phyloP scores from a whole-genome alignment of 2,797 vertebrate species.

The Eupleurogrammus muticus region DNA sequence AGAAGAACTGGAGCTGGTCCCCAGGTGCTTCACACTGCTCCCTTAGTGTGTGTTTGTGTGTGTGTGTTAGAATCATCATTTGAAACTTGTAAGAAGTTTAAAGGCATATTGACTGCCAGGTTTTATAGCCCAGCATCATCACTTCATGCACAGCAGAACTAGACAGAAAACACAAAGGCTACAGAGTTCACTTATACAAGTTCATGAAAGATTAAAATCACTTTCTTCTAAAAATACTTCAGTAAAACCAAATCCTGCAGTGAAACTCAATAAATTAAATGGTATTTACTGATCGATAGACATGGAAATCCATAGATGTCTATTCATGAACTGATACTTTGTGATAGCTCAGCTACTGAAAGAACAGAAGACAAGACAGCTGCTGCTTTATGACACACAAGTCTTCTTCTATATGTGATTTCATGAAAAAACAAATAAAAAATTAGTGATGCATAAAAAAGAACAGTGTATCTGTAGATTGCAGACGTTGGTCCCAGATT shows the following conservation, averaged over 20 bases:
- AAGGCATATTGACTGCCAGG: conserved; percentile 73
- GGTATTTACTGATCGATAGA: conserved; percentile 20
- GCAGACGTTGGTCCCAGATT: conserved; percentile 34
- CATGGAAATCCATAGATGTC: neutral
- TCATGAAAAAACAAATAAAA: neutral
- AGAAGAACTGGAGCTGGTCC: too few species aligned
- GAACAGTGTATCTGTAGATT: conserved; percentile 1
- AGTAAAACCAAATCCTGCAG: conserved; percentile 60
- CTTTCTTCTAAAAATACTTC: conserved; percentile 60
- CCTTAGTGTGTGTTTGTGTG: too few species aligned
- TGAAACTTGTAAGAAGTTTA: conserved; percentile 63
- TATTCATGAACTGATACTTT: conserved; percentile 10
- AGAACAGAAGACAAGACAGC: too few species aligned
- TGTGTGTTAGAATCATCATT: conserved; percentile 26
- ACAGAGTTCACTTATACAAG: conserved; percentile 70
- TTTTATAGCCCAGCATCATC: conserved; percentile 69
- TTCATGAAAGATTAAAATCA: conserved; percentile 65
- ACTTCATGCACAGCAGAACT: conserved; percentile 82
- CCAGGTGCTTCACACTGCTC: too few species aligned
- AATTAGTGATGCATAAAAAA: conserved; percentile 8
- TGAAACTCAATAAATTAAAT: neutral
- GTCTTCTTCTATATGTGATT: too few species aligned
- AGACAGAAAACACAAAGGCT: conserved; percentile 74
- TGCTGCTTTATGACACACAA: neutral
- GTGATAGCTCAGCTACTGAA: neutral